Conservation (phyloP, 2,888 invertebrate species). For the Xylota segnis region DNA sequence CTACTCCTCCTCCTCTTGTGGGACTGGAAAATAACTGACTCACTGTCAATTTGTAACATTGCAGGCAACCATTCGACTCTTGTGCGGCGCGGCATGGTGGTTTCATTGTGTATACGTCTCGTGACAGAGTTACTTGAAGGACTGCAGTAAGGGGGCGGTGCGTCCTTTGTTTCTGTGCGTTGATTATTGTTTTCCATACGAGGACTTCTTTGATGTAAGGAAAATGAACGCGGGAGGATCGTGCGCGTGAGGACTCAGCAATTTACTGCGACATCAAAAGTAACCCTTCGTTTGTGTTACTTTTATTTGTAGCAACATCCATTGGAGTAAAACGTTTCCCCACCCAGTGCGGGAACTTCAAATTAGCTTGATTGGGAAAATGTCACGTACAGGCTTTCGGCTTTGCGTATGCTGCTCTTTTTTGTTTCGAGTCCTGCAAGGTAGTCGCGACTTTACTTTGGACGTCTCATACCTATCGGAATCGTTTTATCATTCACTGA, state of each 20-base stretch:
- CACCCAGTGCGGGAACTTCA: not conserved
- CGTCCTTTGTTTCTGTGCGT: conserved; percentile 53
- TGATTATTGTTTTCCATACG: conserved; percentile 44
- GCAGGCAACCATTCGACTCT: conserved; percentile 60
- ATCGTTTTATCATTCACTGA: too few relatives aligned
- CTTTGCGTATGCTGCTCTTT: not conserved
- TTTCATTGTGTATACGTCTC: conserved; percentile 14
- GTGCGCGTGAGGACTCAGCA: not conserved
- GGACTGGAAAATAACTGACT: conserved; percentile 55
- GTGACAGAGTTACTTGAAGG: conserved; percentile 40
- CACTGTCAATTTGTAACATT: conserved; percentile 58
- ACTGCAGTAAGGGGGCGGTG: conserved; percentile 31
- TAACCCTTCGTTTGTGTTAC: not conserved
- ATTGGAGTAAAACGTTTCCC: not conserved
- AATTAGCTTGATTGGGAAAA: conserved; percentile 1
- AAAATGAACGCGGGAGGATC: not conserved
- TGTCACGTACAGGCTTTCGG: conserved; percentile 1
- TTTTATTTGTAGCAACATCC: not conserved
- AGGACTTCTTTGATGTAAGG: conserved; percentile 46
- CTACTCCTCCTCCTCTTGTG: not conserved
- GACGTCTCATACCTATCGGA: too few relatives aligned
- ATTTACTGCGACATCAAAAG: conserved; percentile 25
- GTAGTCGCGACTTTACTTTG: not conserved
- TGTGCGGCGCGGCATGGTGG: conserved; percentile 6
- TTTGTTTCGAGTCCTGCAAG: conserved; percentile 2